A percentile compares a stretch with the other conserved stretches of the same genome.
Conservation (phyloP, 2,797 vertebrate species). For the Myotis myotis region DNA sequence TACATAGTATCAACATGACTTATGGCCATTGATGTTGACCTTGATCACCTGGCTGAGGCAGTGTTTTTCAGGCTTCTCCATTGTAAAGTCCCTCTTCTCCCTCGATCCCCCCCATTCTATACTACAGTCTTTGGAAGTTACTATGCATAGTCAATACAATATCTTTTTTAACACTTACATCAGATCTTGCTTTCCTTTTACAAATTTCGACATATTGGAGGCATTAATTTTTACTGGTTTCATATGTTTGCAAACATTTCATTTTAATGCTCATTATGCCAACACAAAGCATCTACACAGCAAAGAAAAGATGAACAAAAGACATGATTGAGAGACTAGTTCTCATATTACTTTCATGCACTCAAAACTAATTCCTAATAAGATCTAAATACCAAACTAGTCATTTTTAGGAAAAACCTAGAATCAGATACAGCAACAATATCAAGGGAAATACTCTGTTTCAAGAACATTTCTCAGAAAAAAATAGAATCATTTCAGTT, state of each 20-base stretch:
- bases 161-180: background rate
- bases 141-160: background rate
- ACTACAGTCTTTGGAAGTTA: background rate
- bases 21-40: background rate
- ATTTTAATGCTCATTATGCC: background rate
- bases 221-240: background rate
- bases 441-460: background rate
- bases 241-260: background rate
- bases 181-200: background rate
- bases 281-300: background rate
- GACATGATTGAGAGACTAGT: background rate
- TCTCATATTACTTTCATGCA: background rate
- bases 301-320: background rate
- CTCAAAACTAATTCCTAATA: background rate
- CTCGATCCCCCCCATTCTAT: no score
- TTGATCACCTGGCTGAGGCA: background rate
- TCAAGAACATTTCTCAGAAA: constrained; percentile 23
- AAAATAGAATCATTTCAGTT: constrained; percentile 23
- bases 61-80: background rate
- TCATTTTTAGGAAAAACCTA: constrained; percentile 14
- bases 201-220: background rate
- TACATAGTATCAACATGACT: background rate
- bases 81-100: background rate
- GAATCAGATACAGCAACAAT: background rate
- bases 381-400: background rate